Conservation (phyloP, 2,113 vertebrate species). For the Ammodytes dubius region DNA sequence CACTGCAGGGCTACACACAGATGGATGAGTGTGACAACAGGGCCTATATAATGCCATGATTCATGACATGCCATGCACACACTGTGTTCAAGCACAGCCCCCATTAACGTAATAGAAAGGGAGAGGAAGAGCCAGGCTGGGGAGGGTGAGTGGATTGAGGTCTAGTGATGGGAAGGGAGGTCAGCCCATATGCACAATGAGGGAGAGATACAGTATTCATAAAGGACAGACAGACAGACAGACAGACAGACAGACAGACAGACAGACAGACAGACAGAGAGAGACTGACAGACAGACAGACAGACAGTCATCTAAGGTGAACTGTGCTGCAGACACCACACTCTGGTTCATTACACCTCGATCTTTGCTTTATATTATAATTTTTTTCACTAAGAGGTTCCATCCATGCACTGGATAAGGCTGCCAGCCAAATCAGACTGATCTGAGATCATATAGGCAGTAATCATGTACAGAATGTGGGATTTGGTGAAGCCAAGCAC, state of each 20-base stretch:
- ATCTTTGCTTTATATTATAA: too few species aligned
- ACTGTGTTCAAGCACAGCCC: background rate
- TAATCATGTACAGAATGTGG: too few species aligned
- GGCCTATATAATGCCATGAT: conserved; percentile 9
- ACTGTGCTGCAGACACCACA: conserved; percentile 30
- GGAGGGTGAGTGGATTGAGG: conserved; percentile 30
- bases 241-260: background rate
- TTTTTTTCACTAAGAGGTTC: too few species aligned
- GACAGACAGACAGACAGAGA: background rate
- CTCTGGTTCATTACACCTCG: background rate
- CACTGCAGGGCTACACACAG: conserved; percentile 13
- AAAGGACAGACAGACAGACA: conserved; percentile 18
- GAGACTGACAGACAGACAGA: conserved; percentile 11
- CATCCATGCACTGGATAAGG: too few species aligned
- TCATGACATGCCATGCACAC: conserved; percentile 12
- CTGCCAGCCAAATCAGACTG: too few species aligned
- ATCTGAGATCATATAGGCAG: too few species aligned
- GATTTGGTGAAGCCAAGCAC: too few species aligned
- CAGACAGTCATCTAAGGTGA: conserved; percentile 60
- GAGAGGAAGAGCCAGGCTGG: background rate
- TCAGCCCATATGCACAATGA: conserved; percentile 12
- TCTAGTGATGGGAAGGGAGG: conserved; percentile 46
- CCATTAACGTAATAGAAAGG: conserved; percentile 38
- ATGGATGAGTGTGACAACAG: conserved; percentile 43
- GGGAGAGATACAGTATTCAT: conserved; percentile 38